phyloP scores from a whole-genome alignment of 1,140 invertebrate species.

The Drosophila orena region DNA sequence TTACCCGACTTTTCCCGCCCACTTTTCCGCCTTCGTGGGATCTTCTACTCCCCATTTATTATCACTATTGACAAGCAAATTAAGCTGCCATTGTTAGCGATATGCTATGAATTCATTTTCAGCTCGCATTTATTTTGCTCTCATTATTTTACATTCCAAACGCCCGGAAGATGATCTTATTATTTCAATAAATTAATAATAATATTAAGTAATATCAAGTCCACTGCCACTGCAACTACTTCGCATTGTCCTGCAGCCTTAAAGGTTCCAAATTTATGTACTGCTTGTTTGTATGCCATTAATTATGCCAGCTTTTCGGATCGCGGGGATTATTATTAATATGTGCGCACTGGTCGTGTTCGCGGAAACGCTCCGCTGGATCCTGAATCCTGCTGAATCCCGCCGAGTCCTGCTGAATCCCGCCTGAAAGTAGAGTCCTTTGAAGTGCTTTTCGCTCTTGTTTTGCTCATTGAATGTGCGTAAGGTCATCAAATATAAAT shows the following conservation, averaged over 20 bases:
- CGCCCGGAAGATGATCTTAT: background rate
- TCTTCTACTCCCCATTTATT: conserved; percentile 13
- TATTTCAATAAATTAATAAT: no score
- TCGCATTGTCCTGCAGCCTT: no score
- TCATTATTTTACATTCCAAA: background rate
- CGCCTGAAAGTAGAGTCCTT: conserved; percentile 16
- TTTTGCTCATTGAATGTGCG: conserved; percentile 54
- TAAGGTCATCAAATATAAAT: conserved; percentile 71
- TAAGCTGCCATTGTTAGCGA: conserved; percentile 47
- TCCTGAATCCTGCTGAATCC: background rate
- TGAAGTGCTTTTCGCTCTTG: conserved; percentile 25
- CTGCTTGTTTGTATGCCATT: conserved; percentile 53
- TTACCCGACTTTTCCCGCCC: background rate
- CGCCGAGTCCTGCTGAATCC: background rate
- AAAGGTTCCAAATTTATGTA: conserved; percentile 1
- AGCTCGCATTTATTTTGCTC: background rate
- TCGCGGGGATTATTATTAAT: conserved; percentile 60
- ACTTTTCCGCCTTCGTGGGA: background rate
- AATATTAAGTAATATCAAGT: no score
- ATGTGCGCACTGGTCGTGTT: conserved; percentile 29
- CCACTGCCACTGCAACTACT: no score
- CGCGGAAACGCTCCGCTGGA: conserved; percentile 27
- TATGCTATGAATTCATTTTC: background rate
- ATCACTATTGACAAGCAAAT: conserved; percentile 63
- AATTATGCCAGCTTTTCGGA: conserved; percentile 59